A percentile compares a stretch with the other conserved stretches of the same genome.
These are phyloP conservation scores for Eulemur macaco DNA, from an alignment of 2,113 vertebrate species.

Conservation along the genomic window DNA sequence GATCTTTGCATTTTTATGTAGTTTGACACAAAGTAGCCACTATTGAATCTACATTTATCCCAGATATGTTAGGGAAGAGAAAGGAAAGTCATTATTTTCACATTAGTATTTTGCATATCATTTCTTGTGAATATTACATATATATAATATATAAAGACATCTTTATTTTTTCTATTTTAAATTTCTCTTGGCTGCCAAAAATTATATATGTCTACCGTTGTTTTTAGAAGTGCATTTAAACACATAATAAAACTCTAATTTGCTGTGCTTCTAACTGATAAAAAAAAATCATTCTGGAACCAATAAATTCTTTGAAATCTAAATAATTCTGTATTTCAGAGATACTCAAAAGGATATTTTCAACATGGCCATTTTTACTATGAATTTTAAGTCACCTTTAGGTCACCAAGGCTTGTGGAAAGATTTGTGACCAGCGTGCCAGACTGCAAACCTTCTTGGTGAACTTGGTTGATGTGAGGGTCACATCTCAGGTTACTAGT, in stretches of 20 bases:
- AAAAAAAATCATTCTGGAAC: not conserved
- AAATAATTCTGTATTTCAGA: constrained; percentile 3
- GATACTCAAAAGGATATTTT: not conserved
- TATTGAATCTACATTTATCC: not conserved
- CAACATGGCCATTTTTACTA: not conserved
- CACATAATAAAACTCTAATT: not conserved
- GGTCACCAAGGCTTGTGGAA: not conserved
- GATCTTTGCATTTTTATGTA: not conserved
- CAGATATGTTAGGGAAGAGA: not conserved
- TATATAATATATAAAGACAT: not conserved
- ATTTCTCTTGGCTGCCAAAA: not conserved
- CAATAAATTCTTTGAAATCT: not conserved
- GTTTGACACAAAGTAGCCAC: not conserved
- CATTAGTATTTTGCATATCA: not conserved
- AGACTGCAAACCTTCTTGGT: not conserved
- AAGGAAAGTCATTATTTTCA: not conserved
- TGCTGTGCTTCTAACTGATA: not conserved
- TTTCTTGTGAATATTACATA: not conserved
- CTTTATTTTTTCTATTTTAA: not conserved
- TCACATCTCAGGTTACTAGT: not conserved
- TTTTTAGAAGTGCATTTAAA: constrained; percentile 12
- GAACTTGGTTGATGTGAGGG: not conserved
- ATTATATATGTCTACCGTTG: not conserved
- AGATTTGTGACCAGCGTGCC: not conserved
- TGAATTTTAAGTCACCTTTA: not conserved